Percentiles rank a stretch among this genome's conserved stretches.
Evolutionary conservation across 2,888 invertebrate genomes (phyloP).

Genomic region (Cosmorhoe ocellata): DNA sequence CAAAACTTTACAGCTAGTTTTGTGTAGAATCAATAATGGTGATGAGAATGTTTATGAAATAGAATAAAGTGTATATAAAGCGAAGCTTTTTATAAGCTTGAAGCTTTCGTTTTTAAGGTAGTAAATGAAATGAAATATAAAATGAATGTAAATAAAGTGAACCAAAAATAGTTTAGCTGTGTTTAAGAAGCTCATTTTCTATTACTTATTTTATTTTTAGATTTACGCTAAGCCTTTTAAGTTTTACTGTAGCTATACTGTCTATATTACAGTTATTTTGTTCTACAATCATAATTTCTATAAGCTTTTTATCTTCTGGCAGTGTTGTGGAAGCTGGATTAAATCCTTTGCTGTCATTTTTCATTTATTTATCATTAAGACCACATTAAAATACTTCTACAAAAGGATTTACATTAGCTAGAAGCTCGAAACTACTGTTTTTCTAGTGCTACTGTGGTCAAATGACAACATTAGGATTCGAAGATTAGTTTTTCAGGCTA

Average conservation of each 20-base stretch:
- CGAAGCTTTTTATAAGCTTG: slow-evolving; percentile 53
- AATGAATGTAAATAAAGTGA: slow-evolving; percentile 37
- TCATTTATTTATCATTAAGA: slow-evolving; percentile 35
- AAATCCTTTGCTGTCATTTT: slow-evolving; percentile 59
- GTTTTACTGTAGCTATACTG: slow-evolving; percentile 48
- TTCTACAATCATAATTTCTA: slow-evolving; percentile 47
- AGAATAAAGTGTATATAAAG: slow-evolving; percentile 46
- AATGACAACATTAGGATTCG: slow-evolving; percentile 67
- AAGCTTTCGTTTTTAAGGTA: slow-evolving; percentile 39
- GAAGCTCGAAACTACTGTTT: slow-evolving; percentile 57
- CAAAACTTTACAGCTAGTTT: slow-evolving; percentile 31
- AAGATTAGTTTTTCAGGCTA: slow-evolving; percentile 55
- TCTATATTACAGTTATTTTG: slow-evolving; percentile 42
- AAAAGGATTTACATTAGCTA: slow-evolving; percentile 43
- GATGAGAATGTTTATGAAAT: slow-evolving; percentile 34
- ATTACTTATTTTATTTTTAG: slow-evolving; percentile 25
- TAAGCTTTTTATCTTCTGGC: slow-evolving; percentile 59
- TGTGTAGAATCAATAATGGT: slow-evolving; percentile 37
- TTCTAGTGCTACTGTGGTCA: slow-evolving; percentile 63
- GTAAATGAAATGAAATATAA: slow-evolving; percentile 26
- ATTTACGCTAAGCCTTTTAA: slow-evolving; percentile 44
- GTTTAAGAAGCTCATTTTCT: slow-evolving; percentile 37
- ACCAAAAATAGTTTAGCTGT: slow-evolving; percentile 40
- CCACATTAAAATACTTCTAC: slow-evolving; percentile 33
- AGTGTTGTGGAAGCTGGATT: slow-evolving; percentile 60